Conservation (phyloP, 2,797 vertebrate species). For the Phalloptychus januarius region DNA sequence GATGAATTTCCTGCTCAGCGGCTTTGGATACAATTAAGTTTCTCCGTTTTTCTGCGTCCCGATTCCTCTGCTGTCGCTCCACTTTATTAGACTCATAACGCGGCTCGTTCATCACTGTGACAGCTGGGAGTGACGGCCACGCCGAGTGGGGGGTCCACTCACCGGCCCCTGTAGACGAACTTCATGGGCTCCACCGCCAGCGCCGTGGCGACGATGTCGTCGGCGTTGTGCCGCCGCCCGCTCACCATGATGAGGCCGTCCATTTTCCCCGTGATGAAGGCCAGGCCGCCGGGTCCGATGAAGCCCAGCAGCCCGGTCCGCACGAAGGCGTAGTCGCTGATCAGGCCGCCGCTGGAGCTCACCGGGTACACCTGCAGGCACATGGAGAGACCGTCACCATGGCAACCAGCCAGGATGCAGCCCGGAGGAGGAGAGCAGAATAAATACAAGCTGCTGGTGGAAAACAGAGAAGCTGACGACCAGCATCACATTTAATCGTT, state of each 20-base stretch:
- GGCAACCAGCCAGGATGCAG: slow-evolving; percentile 17
- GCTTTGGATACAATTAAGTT: slow-evolving; percentile 44
- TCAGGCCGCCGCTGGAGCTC: slow-evolving; percentile 88
- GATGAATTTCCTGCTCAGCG: slow-evolving; percentile 42
- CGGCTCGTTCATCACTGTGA: slow-evolving; percentile 40
- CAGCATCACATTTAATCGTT: no score
- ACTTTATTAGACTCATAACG: slow-evolving; percentile 47
- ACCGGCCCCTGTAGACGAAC: slow-evolving; percentile 98
- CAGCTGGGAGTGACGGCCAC: background rate
- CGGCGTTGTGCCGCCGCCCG: slow-evolving; percentile 94
- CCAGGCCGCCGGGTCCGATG: slow-evolving; percentile 94
- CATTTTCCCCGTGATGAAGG: slow-evolving; percentile 98
- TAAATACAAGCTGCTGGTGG: background rate
- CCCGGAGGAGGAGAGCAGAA: background rate
- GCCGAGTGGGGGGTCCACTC: slow-evolving; percentile 47
- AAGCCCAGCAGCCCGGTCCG: slow-evolving; percentile 95
- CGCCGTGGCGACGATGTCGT: slow-evolving; percentile 97
- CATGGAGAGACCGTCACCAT: slow-evolving; percentile 18
- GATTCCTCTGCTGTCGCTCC: slow-evolving; percentile 39
- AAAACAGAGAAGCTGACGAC: no score
- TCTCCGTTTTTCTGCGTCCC: slow-evolving; percentile 23
- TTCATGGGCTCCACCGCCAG: slow-evolving; percentile 99
- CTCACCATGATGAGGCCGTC: slow-evolving; percentile 99
- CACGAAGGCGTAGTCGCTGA: slow-evolving; percentile 97
- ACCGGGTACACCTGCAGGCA: slow-evolving; percentile 91